Evolutionary conservation across 2,113 vertebrate genomes (phyloP).

Genomic region (Eolophus roseicapilla): DNA sequence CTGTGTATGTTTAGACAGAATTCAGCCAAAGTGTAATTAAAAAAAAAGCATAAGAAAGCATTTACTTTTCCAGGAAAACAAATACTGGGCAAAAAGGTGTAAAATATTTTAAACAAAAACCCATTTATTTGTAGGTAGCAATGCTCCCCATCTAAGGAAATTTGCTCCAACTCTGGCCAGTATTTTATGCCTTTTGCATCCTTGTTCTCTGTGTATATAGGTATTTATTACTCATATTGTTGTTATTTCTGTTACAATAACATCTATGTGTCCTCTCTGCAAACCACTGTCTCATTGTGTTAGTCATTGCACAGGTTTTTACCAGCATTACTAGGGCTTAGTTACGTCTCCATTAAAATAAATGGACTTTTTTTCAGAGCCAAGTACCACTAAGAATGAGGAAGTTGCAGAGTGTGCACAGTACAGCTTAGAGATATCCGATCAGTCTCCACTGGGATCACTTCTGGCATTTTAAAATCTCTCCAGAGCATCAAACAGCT

Average conservation of each 20-base stretch:
- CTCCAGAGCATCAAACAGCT: constrained; percentile 58
- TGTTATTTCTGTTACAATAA: background rate
- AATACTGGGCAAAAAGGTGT: background rate
- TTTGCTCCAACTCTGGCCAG: background rate
- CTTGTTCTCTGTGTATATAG: background rate
- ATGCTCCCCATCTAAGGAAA: background rate
- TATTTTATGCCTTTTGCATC: background rate
- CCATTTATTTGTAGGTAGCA: background rate
- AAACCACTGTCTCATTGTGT: background rate
- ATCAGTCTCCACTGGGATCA: constrained; percentile 28
- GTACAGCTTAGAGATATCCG: constrained; percentile 33
- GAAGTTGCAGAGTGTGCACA: constrained; percentile 12
- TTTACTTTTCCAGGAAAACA: background rate
- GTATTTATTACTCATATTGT: background rate
- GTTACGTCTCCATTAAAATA: background rate
- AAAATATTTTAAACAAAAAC: background rate
- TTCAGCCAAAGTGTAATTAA: background rate
- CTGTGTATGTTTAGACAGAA: background rate
- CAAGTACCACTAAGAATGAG: constrained; percentile 26
- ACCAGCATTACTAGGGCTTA: background rate
- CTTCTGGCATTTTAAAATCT: constrained; percentile 50
- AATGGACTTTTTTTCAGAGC: background rate
- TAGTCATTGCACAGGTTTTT: background rate
- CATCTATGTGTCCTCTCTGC: background rate
- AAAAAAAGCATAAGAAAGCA: background rate